phyloP scores from a whole-genome alignment of 2,113 vertebrate genomes.

The Lipotes vexillifer region DNA sequence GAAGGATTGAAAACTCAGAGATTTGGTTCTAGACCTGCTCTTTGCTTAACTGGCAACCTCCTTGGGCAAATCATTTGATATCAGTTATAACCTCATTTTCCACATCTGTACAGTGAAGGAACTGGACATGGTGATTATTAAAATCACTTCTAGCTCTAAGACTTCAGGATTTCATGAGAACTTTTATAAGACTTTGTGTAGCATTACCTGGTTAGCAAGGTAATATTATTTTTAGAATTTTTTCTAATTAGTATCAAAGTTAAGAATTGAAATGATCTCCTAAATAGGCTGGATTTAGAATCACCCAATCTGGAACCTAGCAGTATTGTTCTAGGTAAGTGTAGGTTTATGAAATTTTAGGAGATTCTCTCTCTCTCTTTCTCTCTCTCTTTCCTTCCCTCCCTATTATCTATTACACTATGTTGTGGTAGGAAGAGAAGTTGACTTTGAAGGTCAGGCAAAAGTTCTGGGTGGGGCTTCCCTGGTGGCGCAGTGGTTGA shows the following conservation, averaged over 20 bases:
- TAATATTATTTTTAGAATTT: background rate
- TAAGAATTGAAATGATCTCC: background rate
- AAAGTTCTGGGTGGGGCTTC: background rate
- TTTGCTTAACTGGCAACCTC: background rate
- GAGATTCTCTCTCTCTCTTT: background rate
- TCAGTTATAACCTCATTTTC: background rate
- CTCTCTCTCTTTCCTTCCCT: background rate
- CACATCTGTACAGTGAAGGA: background rate
- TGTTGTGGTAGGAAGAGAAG: background rate
- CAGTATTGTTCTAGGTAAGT: background rate
- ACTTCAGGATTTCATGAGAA: background rate
- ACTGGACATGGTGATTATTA: background rate
- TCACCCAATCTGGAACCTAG: background rate
- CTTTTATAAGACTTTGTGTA: background rate
- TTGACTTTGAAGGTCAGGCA: background rate
- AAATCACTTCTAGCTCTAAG: background rate
- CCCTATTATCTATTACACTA: background rate
- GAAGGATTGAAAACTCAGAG: background rate
- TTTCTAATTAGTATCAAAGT: background rate
- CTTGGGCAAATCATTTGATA: background rate
- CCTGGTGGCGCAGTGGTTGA: no score
- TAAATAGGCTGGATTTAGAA: background rate
- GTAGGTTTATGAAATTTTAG: background rate
- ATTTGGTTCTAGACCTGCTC: background rate
- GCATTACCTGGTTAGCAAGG: background rate